A percentile compares a stretch with the other conserved stretches of the same genome.
Evolutionary conservation across 2,888 invertebrate species (phyloP).

Genomic region (Anthoptus insignis): DNA sequence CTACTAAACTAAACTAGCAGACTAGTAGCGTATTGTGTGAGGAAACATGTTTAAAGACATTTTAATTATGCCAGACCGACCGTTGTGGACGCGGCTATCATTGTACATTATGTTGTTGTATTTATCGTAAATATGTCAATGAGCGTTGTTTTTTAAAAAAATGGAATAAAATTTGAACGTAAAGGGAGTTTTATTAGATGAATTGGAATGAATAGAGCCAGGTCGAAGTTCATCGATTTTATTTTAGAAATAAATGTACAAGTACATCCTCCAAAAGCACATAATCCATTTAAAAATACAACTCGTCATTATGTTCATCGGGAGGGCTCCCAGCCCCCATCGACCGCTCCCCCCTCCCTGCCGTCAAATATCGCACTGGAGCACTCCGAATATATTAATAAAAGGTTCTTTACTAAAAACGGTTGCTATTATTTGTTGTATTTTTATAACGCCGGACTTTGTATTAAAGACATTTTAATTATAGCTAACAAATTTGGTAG

Average conservation of each 20-base stretch:
- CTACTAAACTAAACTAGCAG: too few species aligned
- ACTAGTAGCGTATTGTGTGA: too few species aligned
- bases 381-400: too few species aligned
- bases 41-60: too few species aligned
- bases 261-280: slow-evolving; percentile 68
- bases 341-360: not conserved
- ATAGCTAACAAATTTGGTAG: too few species aligned
- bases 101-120: not conserved
- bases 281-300: slow-evolving; percentile 54
- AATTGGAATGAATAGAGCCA: not conserved
- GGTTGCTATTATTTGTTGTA: too few species aligned
- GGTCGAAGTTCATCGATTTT: slow-evolving; percentile 70
- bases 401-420: too few species aligned
- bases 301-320: not conserved
- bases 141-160: not conserved
- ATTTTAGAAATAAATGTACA: slow-evolving; percentile 64
- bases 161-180: slow-evolving; percentile 12
- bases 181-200: not conserved
- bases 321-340: not conserved
- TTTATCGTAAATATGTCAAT: too few species aligned
- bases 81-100: not conserved
- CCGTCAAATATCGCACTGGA: too few species aligned
- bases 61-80: too few species aligned
- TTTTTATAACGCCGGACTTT: too few species aligned
- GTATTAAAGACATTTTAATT: too few species aligned